Percentiles rank a stretch among this genome's conserved stretches.
phyloP scores from a whole-genome alignment of 2,113 vertebrate species.

The Fulmarus glacialis region DNA sequence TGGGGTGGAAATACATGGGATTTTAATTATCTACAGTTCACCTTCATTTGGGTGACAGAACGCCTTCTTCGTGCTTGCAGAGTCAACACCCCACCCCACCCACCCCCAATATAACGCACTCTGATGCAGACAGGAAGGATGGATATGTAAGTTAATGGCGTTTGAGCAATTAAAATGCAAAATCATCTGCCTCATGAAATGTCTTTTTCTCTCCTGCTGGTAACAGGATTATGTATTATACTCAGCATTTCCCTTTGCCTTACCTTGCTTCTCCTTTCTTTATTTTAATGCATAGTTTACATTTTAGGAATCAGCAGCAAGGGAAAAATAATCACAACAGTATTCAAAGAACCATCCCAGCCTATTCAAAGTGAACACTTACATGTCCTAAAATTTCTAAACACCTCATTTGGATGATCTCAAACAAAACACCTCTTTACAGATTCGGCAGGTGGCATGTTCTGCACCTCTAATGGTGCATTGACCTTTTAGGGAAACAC shows the following conservation, averaged over 20 bases:
- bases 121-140: neutral
- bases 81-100: neutral
- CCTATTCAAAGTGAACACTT: neutral
- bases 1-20: neutral
- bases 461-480: neutral
- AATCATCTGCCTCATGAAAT: neutral
- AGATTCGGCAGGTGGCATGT: neutral
- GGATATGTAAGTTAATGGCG: neutral
- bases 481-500: neutral
- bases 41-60: neutral
- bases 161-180: conserved; percentile 5
- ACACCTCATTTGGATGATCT: neutral
- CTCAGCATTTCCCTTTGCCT: neutral
- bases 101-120: accelerated
- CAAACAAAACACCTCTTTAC: neutral
- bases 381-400: neutral
- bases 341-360: neutral
- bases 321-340: neutral
- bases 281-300: neutral
- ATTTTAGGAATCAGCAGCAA: neutral
- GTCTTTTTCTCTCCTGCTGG: neutral
- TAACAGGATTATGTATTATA: neutral
- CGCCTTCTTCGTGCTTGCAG: neutral
- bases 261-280: neutral
- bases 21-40: neutral